Evolutionary conservation across 2,888 invertebrate species (phyloP).

Genomic region (Aradus depressus): DNA sequence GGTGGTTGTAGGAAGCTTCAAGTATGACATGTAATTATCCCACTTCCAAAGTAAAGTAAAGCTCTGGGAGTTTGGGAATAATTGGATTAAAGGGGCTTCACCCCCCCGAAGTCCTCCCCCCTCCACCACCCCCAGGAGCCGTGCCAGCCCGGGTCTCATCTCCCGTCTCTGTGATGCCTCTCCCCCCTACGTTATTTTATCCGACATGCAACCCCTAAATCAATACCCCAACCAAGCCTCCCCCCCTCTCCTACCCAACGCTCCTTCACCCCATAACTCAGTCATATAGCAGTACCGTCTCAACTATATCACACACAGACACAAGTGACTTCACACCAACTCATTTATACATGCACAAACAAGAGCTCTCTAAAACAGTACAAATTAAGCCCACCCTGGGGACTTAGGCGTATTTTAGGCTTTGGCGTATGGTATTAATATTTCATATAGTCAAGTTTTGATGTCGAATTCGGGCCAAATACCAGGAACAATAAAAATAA

Average conservation of each 20-base stretch:
- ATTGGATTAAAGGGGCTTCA: conserved; percentile 25
- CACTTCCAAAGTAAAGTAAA: conserved; percentile 6
- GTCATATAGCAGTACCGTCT: too few species aligned
- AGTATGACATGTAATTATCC: conserved; percentile 25
- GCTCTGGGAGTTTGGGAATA: conserved; percentile 7
- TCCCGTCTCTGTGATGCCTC: conserved; percentile 26
- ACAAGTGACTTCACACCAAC: too few species aligned
- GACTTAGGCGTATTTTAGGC: too few species aligned
- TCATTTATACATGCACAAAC: too few species aligned
- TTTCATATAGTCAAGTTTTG: too few species aligned
- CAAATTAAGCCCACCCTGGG: too few species aligned
- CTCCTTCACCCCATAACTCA: conserved; percentile 14
- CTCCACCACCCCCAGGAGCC: conserved; percentile 9
- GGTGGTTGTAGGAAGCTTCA: conserved; percentile 2
- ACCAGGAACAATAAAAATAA: too few species aligned
- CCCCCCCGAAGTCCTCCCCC: conserved; percentile 7
- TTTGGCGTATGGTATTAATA: too few species aligned
- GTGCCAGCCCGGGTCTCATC: conserved; percentile 23
- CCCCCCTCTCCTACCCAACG: conserved; percentile 5
- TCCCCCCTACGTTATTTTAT: conserved; percentile 27
- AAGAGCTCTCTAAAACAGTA: too few species aligned
- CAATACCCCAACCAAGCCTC: conserved; percentile 27
- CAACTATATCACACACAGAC: too few species aligned
- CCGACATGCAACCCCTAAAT: conserved; percentile 30
- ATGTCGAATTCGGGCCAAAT: too few species aligned